Base-by-base conservation (phyloP, 1,140 invertebrate genomes). In the Ceratosolen fusciceps region DNA sequence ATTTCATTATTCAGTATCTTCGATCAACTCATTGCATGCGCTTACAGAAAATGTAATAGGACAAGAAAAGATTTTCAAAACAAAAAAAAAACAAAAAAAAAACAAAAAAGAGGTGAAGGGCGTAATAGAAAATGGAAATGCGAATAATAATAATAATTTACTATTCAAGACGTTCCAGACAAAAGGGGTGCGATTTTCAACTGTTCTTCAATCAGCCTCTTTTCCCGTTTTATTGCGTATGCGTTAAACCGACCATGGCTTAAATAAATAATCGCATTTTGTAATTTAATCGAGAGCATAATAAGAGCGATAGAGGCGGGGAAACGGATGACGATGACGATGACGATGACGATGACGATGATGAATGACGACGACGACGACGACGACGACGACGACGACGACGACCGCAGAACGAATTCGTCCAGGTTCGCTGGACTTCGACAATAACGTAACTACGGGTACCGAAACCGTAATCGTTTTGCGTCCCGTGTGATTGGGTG, bases 121-220 rank as follows among this genome's bases (percentile, higher is more conserved):
- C 3, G 5, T 5, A 34, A 3, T 2, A 29, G 1, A 31, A 9
- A 14, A 43, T 0, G 1, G 29, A 16, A 47, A n/a, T 52, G 47
- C 19, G 29, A 12, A 29, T 39, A 19, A n/a, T n/a, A n/a, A n/a
- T n/a, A n/a, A n/a, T n/a, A n/a, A n/a, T n/a, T 58, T n/a, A 37
- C 54, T 75, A 80, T 37, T 26, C 49, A 76, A 24, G n/a, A 80
- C 79, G 79, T 80, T 80, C 67, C 79, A 80, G 26, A 52, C 47
- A 81, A 82, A 81, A 81, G 74, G 79, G 74, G 82, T 80, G 79
- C 82, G 81, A 85, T 85, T 86, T 85, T 84, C 84, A 85, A 87
- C 85, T 85, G 84, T 85, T 84, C 58, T 81, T 74, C 71, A 74
- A 74, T 24, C 75, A 29, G 29, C 60, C n/a, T 37, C 16, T 81